These are phyloP conservation scores for Uropetala carovei DNA, from an alignment of 2,888 invertebrate species.

Conservation along the genomic window DNA sequence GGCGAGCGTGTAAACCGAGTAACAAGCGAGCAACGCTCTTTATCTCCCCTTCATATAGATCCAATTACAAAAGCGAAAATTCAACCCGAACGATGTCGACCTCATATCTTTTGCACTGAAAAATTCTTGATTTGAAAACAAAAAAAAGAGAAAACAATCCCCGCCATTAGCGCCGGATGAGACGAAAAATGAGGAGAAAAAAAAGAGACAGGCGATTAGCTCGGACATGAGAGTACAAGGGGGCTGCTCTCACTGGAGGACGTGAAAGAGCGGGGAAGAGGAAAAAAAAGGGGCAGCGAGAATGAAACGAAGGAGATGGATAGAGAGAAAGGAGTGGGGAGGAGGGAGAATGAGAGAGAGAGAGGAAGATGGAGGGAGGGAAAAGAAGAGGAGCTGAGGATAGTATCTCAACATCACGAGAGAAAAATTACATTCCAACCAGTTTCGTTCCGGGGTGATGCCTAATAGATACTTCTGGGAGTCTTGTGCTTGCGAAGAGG, in stretches of 20 bases:
- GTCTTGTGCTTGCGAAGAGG: not conserved
- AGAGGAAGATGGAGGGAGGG: not conserved
- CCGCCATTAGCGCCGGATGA: not conserved
- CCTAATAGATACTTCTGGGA: constrained; percentile 40
- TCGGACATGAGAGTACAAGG: not conserved
- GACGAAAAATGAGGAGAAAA: not conserved
- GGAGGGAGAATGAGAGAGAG: not conserved
- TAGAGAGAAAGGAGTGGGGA: not conserved
- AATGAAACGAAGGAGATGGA: not conserved
- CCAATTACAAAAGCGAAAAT: not conserved
- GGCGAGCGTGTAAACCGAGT: not conserved
- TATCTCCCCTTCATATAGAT: not conserved
- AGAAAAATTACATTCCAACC: constrained; percentile 48
- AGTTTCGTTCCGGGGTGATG: constrained; percentile 45
- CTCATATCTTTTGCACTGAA: not conserved
- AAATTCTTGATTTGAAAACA: not conserved
- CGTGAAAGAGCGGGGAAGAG: not conserved
- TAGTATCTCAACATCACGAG: constrained; percentile 38
- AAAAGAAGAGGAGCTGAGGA: not conserved
- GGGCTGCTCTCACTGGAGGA: not conserved
- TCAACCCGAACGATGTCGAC: not conserved
- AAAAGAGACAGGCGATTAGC: constrained; percentile 35
- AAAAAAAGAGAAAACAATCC: constrained; percentile 29
- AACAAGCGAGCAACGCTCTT: not conserved
- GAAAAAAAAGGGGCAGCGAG: not conserved